phyloP scores from a whole-genome alignment of 2,113 vertebrate genomes.

The Probosciger aterrimus region DNA sequence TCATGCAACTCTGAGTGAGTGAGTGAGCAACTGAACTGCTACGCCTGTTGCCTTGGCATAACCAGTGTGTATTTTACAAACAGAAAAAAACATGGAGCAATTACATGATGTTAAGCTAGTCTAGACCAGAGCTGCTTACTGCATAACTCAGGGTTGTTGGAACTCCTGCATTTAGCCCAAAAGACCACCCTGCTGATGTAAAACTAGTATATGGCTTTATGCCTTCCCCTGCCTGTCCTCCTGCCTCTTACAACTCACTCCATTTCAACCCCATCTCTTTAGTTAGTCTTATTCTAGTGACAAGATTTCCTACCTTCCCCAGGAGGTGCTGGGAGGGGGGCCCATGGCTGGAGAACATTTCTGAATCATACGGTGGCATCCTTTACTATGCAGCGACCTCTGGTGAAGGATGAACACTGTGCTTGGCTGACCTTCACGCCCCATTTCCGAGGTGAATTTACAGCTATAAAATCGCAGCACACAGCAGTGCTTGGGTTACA shows the following conservation, averaged over 20 bases:
- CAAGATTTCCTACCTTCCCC: neutral
- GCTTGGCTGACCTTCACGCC: neutral
- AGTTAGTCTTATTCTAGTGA: neutral
- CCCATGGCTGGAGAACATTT: neutral
- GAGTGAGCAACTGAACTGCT: neutral
- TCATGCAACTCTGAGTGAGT: neutral
- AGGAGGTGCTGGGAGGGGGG: neutral
- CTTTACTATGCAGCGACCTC: fast-evolving
- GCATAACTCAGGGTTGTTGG: neutral
- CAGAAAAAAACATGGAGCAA: neutral
- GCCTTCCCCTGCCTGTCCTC: neutral
- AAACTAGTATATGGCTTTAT: neutral
- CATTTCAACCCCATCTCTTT: neutral
- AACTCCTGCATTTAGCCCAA: neutral
- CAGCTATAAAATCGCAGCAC: neutral
- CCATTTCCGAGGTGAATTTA: neutral
- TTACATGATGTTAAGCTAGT: neutral
- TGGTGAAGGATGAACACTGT: neutral
- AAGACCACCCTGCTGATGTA: neutral
- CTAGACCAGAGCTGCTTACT: neutral
- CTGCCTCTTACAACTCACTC: neutral
- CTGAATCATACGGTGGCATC: fast-evolving
- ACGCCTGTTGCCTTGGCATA: neutral
- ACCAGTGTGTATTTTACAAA: neutral
- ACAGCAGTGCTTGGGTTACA: fast-evolving